Base-by-base conservation (phyloP, 2,888 invertebrate species). In the Geotrupes spiniger region DNA sequence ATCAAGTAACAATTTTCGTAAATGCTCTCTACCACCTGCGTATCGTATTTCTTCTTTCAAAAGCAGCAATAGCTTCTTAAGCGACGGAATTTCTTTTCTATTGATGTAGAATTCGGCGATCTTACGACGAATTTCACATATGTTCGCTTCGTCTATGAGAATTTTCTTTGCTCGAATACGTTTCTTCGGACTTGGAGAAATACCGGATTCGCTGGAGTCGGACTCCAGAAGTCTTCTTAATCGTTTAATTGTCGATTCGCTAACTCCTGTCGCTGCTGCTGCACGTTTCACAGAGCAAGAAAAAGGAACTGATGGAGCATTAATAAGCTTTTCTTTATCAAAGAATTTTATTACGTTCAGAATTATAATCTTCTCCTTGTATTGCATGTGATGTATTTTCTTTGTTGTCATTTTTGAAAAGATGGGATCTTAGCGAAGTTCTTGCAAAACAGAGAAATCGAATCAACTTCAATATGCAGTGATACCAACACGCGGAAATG, bases 321-420 rank as follows among this genome's bases (percentile, higher is more conserved):
- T 43, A 1, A 36, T 43, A 6, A 29, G 15, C 17, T 43, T 43
- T 36, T 43, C 43, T 27, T 43, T 16, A 28, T 43, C 43, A 10
- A 43, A 43, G 15, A 37, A 37, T 37, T 15, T 10, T 11, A 37
- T 37, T 15, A 37, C 37, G 15, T 37, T 10, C 37, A 37, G 5
- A 12, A 37, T 37, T 14, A 37, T 37, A n/a, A 37, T 2, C 14
- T 37, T 37, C 14, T 37, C 36, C 27, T 43, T 43, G 15, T 43
- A 36, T n/a, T 43, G 43, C 43, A 43, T 43, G 15, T 43, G 43
- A 21, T 36, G 36, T 12, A 43, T 5, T 16, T 36, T 43, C 37
- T 36, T 43, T 21, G 21, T 21, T 21, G 21, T 4, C 21, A 21
- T 21, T 21, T 21, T 21, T 21, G 21, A 21, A 21, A 4, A 21